Evolutionary conservation across 2,888 invertebrate genomes (phyloP).

Genomic region (Oscheius sp.): DNA sequence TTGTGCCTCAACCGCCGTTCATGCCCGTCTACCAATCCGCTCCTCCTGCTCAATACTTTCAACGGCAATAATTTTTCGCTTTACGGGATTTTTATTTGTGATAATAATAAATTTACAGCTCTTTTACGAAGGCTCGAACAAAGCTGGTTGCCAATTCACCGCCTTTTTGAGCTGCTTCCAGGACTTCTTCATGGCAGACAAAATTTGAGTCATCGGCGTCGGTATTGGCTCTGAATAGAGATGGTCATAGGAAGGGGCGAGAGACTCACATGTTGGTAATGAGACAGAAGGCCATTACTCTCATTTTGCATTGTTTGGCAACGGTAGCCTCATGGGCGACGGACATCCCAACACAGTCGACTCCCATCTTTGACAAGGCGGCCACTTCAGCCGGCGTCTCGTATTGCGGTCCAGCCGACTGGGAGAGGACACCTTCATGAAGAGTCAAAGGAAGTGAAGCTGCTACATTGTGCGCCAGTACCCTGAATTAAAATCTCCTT

Average conservation of each 20-base stretch:
- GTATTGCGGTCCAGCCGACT: constrained; percentile 89
- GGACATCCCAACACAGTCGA: constrained; percentile 79
- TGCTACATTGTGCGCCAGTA: constrained; percentile 80
- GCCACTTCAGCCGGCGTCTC: constrained; percentile 91
- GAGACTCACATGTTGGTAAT: constrained; percentile 84
- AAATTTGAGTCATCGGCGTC: constrained; percentile 62
- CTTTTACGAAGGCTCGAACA: constrained; percentile 41
- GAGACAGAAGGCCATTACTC: constrained; percentile 89
- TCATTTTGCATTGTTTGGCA: constrained; percentile 86
- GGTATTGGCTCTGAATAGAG: constrained; percentile 56
- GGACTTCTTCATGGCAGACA: constrained; percentile 63
- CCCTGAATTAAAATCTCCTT: constrained; percentile 56
- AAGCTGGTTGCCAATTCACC: constrained; percentile 51
- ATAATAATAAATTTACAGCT: constrained; percentile 12
- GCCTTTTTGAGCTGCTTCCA: constrained; percentile 54
- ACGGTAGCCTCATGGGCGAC: constrained; percentile 86
- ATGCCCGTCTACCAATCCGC: neutral
- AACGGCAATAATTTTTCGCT: neutral
- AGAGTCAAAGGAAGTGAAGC: constrained; percentile 73
- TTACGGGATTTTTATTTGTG: too few species aligned
- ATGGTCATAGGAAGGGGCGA: neutral
- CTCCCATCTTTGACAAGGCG: constrained; percentile 48
- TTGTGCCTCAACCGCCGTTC: neutral
- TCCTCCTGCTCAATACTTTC: neutral
- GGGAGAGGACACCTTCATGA: constrained; percentile 91